Evolutionary conservation across 2,888 invertebrate species (phyloP).

Genomic region (Odontomyia ornata): DNA sequence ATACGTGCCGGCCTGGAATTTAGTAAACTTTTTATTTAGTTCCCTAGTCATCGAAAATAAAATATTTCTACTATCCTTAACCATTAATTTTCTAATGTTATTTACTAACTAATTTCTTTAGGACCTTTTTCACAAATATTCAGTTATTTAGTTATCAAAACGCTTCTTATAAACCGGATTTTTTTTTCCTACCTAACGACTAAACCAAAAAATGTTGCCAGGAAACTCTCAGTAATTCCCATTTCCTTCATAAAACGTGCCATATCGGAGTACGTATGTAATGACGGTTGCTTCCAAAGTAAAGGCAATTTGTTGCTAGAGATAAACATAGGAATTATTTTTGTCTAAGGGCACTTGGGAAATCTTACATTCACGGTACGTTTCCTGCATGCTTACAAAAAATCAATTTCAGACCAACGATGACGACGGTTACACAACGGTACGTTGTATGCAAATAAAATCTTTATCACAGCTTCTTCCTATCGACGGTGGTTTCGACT

Average conservation of each 20-base stretch:
- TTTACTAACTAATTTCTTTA: no score
- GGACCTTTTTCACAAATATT: no score
- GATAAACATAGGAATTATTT: constrained; percentile 21
- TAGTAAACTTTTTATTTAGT: no score
- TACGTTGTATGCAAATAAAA: constrained; percentile 4
- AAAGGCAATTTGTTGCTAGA: constrained; percentile 8
- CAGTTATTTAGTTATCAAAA: no score
- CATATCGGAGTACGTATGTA: neutral
- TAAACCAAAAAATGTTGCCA: neutral
- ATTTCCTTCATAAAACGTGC: constrained; percentile 10
- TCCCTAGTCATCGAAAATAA: no score
- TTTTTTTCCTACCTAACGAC: neutral
- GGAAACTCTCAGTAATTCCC: neutral
- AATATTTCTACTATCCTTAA: no score
- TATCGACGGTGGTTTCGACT: neutral
- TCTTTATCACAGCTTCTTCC: neutral
- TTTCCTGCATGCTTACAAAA: constrained; percentile 3
- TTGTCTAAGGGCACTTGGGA: constrained; percentile 29
- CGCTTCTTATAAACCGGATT: neutral
- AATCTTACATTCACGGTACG: neutral
- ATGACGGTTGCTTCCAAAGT: neutral
- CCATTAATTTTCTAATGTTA: no score
- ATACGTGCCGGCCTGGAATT: no score
- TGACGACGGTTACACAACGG: neutral
- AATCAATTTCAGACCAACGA: constrained; percentile 5